These are phyloP conservation scores for Bufo gargarizans DNA, from an alignment of 2,113 vertebrate genomes.

Conservation along the genomic window DNA sequence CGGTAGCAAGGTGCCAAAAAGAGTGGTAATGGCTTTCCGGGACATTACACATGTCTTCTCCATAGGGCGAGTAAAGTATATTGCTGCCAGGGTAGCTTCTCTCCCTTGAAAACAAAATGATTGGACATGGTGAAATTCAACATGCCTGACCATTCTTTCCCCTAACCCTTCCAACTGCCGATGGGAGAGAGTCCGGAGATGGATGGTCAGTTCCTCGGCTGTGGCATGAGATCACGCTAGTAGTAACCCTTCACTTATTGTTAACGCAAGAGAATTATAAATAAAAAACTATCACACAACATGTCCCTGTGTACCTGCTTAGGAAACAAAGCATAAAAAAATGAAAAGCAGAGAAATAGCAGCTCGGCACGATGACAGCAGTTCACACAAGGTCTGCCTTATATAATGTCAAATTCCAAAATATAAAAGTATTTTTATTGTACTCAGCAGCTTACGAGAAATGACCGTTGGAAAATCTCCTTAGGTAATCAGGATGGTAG, in stretches of 20 bases:
- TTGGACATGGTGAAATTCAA: no score
- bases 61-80: no score
- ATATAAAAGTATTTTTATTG: not conserved
- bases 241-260: not conserved
- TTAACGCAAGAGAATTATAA: not conserved
- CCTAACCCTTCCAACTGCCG: no score
- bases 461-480: not conserved
- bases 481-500: not conserved
- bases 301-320: not conserved
- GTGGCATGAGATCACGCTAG: no score
- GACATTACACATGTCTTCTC: no score
- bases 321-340: not conserved
- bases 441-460: not conserved
- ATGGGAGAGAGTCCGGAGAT: no score
- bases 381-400: not conserved
- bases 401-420: slow-evolving; percentile 3
- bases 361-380: not conserved
- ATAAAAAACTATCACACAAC: not conserved
- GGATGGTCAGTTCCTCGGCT: no score
- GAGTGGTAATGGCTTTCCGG: no score
- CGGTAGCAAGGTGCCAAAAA: no score
- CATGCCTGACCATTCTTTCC: no score
- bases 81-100: no score
- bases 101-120: no score
- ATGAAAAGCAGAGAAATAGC: not conserved